Evolutionary conservation across 2,797 vertebrate species (phyloP).

Genomic region (Sebastes nivosus): DNA sequence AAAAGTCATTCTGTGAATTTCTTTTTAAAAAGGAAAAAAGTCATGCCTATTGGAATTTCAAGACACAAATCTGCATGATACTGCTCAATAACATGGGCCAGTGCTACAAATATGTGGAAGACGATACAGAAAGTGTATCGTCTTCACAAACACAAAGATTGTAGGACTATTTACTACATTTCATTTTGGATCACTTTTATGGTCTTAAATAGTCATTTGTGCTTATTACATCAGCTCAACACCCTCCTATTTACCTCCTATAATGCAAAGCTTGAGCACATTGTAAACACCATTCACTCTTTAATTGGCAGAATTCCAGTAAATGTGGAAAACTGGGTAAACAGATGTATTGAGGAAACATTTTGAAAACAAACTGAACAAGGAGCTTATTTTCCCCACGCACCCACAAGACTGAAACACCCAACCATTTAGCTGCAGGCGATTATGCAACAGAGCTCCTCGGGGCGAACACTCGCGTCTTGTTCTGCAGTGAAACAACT

Average conservation of each 20-base stretch:
- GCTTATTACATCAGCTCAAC: neutral
- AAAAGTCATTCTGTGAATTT: too few relatives aligned
- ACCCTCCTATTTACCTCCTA: neutral
- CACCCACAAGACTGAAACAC: slow-evolving; percentile 22
- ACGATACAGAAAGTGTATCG: neutral
- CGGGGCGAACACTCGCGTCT: slow-evolving; percentile 42
- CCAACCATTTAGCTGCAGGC: slow-evolving; percentile 38
- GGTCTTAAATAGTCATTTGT: neutral
- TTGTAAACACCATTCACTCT: neutral
- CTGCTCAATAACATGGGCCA: neutral
- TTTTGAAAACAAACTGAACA: slow-evolving; percentile 48
- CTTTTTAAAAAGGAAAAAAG: neutral
- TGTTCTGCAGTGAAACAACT: slow-evolving; percentile 46
- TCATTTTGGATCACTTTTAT: neutral
- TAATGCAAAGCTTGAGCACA: neutral
- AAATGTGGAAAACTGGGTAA: slow-evolving; percentile 12
- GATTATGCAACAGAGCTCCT: slow-evolving; percentile 52
- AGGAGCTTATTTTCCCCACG: slow-evolving; percentile 42
- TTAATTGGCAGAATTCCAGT: slow-evolving; percentile 9
- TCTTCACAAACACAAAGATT: neutral
- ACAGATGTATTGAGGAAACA: slow-evolving; percentile 28
- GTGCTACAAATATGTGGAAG: neutral
- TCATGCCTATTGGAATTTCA: neutral
- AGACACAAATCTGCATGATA: neutral
- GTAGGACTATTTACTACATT: neutral